These are phyloP conservation scores for Pocota personata DNA, from an alignment of 2,888 invertebrate species.

Conservation along the genomic window DNA sequence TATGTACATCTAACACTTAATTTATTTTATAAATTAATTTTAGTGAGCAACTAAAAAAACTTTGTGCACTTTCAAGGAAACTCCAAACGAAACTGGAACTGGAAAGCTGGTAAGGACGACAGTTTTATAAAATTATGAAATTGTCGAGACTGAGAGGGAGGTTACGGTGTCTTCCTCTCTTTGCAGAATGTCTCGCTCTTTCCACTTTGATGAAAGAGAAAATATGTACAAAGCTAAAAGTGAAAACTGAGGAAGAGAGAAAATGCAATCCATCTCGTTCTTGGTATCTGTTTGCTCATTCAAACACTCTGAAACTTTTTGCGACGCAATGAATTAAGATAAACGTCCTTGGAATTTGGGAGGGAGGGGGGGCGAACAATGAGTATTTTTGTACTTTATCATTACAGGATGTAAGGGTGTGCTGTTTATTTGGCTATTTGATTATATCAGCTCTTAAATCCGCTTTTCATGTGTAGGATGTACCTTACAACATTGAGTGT, in stretches of 20 bases:
- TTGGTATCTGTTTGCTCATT: neutral
- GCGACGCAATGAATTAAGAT: constrained; percentile 68
- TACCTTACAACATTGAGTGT: neutral
- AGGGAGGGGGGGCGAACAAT: neutral
- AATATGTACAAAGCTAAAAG: constrained; percentile 23
- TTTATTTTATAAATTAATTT: neutral
- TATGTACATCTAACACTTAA: neutral
- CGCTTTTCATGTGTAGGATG: constrained; percentile 14
- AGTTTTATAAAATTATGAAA: constrained; percentile 57
- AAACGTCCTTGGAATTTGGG: constrained; percentile 60
- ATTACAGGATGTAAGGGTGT: constrained; percentile 48
- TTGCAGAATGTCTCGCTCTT: neutral
- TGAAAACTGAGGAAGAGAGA: constrained; percentile 24
- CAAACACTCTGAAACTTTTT: constrained; percentile 23
- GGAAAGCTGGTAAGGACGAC: constrained; percentile 47
- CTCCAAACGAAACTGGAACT: constrained; percentile 53
- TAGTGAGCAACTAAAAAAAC: constrained; percentile 24
- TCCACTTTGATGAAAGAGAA: constrained; percentile 6
- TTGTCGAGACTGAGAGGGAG: constrained; percentile 8
- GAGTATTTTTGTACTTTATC: constrained; percentile 46
- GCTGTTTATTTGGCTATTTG: constrained; percentile 58
- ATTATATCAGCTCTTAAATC: constrained; percentile 46
- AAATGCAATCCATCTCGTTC: neutral
- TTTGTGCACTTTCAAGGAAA: constrained; percentile 62
- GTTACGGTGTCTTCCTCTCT: neutral